These are phyloP conservation scores for Galerucella calmariensis DNA, from an alignment of 2,888 invertebrate genomes.

Conservation along the genomic window DNA sequence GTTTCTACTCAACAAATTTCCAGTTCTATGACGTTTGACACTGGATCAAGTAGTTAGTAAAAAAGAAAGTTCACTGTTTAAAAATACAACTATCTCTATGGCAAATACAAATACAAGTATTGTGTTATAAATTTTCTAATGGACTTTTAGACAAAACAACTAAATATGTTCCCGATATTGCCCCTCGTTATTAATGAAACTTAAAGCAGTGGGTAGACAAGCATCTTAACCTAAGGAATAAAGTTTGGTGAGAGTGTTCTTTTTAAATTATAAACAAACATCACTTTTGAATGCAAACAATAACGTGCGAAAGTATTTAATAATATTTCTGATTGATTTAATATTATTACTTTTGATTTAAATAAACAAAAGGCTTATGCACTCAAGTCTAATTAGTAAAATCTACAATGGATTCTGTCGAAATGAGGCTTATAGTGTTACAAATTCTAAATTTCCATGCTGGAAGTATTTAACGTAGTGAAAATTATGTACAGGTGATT, in stretches of 20 bases:
- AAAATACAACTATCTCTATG: neutral
- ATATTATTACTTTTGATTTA: neutral
- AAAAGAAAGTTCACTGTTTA: neutral
- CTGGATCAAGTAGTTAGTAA: neutral
- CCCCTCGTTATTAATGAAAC: conserved; percentile 3
- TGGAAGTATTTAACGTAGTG: conserved; percentile 8
- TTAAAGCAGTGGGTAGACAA: neutral
- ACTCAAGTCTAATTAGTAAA: conserved; percentile 21
- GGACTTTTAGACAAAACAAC: neutral
- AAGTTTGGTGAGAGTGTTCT: conserved; percentile 1
- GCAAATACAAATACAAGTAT: neutral
- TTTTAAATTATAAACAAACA: neutral
- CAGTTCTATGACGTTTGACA: neutral
- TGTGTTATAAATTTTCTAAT: neutral
- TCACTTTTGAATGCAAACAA: neutral
- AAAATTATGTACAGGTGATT: conserved; percentile 25
- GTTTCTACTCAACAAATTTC: neutral
- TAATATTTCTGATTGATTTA: neutral
- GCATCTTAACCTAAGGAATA: neutral
- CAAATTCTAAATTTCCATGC: conserved; percentile 20
- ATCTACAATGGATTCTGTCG: conserved; percentile 19
- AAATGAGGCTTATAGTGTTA: conserved; percentile 2
- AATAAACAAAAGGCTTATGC: neutral
- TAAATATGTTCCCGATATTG: neutral
- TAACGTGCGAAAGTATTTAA: neutral